These are phyloP conservation scores for Chitala chitala DNA, from an alignment of 2,113 vertebrate species.

Conservation along the genomic window DNA sequence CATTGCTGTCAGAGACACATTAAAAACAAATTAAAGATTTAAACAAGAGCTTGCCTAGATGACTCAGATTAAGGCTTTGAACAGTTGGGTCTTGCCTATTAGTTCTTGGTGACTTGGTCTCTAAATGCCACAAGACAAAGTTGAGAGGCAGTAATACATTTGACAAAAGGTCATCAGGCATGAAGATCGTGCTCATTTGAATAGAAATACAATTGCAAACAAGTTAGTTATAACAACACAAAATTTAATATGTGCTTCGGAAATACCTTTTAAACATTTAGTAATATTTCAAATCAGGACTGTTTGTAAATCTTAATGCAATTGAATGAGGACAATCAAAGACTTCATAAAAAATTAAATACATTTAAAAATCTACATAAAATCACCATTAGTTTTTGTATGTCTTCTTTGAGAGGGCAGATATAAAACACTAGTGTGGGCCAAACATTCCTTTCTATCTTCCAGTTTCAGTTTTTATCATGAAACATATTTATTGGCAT, in stretches of 20 bases:
- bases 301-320: not conserved
- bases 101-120: slow-evolving; percentile 54
- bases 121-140: slow-evolving; percentile 66
- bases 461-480: not conserved
- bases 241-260: too few relatives aligned
- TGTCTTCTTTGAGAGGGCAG: too few relatives aligned
- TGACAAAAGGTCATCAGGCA: slow-evolving; percentile 65
- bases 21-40: slow-evolving; percentile 71
- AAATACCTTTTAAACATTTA: slow-evolving; percentile 34
- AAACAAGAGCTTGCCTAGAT: slow-evolving; percentile 57
- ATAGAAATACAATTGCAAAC: slow-evolving; percentile 57
- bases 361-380: too few relatives aligned
- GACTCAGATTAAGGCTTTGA: slow-evolving; percentile 51
- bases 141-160: slow-evolving; percentile 53
- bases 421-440: too few relatives aligned
- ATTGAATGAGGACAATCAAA: not conserved
- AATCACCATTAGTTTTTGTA: too few relatives aligned
- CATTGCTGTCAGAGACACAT: slow-evolving; percentile 66
- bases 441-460: too few relatives aligned
- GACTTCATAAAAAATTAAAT: too few relatives aligned
- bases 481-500: not conserved
- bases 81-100: slow-evolving; percentile 54
- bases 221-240: slow-evolving; percentile 12
- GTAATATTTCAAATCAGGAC: too few relatives aligned
- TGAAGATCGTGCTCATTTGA: slow-evolving; percentile 61